Percentiles rank a stretch among this genome's conserved stretches.
Conservation (phyloP, 2,888 invertebrate genomes). For the Heliothis peltigera region DNA sequence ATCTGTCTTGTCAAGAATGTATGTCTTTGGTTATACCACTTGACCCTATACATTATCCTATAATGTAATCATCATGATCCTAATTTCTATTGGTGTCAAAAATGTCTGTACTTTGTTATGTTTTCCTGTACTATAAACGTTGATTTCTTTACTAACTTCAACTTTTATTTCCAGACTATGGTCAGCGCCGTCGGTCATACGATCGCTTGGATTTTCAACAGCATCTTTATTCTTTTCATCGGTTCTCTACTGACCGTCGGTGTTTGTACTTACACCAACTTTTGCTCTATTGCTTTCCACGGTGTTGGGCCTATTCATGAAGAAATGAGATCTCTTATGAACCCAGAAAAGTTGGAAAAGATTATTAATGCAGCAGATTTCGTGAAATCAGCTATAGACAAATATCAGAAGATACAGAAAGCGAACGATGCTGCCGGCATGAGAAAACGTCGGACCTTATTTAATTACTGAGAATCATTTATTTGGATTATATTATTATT, state of each 20-base stretch:
- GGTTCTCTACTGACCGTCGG: constrained; percentile 83
- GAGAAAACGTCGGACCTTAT: constrained; percentile 72
- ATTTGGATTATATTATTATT: background rate
- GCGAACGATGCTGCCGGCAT: constrained; percentile 65
- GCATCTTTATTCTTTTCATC: constrained; percentile 86
- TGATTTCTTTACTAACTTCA: background rate
- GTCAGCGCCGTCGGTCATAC: constrained; percentile 78
- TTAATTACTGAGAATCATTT: constrained; percentile 36
- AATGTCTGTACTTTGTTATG: too few relatives aligned
- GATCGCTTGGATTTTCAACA: constrained; percentile 80
- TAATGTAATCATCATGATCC: too few relatives aligned
- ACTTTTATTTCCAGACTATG: constrained; percentile 76
- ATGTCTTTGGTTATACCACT: too few relatives aligned
- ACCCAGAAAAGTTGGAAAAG: constrained; percentile 90
- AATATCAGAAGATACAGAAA: constrained; percentile 88
- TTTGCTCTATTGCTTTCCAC: constrained; percentile 90
- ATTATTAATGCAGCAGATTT: constrained; percentile 90
- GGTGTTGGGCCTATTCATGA: constrained; percentile 90
- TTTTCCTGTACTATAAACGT: too few relatives aligned
- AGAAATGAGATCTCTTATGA: constrained; percentile 89
- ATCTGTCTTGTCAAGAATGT: too few relatives aligned
- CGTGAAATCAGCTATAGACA: constrained; percentile 91
- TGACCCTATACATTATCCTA: too few relatives aligned
- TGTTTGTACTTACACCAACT: constrained; percentile 91
- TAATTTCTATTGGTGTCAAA: too few relatives aligned